Conservation (phyloP, 2,113 vertebrate genomes). For the Rynchops niger region DNA sequence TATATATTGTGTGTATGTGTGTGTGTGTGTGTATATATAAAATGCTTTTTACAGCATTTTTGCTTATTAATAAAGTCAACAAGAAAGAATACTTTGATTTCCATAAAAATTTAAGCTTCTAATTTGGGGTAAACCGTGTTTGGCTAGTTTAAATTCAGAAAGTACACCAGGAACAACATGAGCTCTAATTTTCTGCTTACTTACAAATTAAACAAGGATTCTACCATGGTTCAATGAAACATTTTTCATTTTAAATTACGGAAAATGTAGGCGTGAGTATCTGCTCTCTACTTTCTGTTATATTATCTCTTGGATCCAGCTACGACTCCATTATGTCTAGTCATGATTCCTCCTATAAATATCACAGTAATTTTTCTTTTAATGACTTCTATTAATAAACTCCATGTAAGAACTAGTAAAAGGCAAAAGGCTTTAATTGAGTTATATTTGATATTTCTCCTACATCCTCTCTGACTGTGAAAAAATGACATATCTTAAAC, state of each 20-base stretch:
- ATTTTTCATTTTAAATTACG: not conserved
- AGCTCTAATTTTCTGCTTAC: not conserved
- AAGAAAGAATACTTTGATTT: not conserved
- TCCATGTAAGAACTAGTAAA: conserved; percentile 30
- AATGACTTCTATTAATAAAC: conserved; percentile 69
- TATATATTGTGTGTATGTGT: too few species aligned
- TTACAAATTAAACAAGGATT: not conserved
- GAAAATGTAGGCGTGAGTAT: not conserved
- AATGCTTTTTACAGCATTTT: not conserved
- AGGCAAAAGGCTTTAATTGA: conserved; percentile 56
- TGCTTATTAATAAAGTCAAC: not conserved
- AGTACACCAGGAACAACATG: not conserved
- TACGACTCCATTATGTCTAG: conserved; percentile 57
- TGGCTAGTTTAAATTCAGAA: not conserved
- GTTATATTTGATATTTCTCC: conserved; percentile 45
- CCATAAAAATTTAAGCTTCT: not conserved
- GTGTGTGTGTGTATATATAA: too few species aligned
- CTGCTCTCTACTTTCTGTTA: conserved; percentile 18
- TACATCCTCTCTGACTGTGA: conserved; percentile 4
- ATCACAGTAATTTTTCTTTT: conserved; percentile 61
- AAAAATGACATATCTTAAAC: conserved; percentile 20
- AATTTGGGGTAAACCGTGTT: not conserved
- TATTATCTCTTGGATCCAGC: conserved; percentile 50
- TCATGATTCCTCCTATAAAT: conserved; percentile 65
- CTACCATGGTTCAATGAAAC: not conserved